A percentile compares a stretch with the other conserved stretches of the same genome.
Evolutionary conservation across 2,113 vertebrate genomes (phyloP).

Genomic region (Actenoides lindsayi): DNA sequence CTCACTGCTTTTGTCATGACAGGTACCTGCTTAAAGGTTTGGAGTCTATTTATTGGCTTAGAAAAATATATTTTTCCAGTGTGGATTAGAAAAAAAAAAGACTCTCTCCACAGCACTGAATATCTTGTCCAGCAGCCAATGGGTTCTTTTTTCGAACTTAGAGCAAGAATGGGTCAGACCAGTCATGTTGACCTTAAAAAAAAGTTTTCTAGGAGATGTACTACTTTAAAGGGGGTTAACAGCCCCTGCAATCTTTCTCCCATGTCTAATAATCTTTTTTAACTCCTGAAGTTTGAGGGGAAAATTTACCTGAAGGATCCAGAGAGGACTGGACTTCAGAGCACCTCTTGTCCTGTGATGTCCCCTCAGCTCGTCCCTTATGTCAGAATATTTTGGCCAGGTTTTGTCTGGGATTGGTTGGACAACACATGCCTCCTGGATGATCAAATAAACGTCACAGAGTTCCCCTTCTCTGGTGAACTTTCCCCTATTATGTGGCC

Average conservation of each 20-base stretch:
- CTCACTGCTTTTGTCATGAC: conserved; percentile 70
- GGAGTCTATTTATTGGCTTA: not conserved
- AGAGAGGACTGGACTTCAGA: not conserved
- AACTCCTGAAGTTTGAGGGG: not conserved
- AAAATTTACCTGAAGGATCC: not conserved
- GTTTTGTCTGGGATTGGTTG: not conserved
- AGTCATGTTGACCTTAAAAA: not conserved
- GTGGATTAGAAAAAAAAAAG: not conserved
- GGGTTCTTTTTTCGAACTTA: not conserved
- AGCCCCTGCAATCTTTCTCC: not conserved
- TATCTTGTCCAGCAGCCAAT: not conserved
- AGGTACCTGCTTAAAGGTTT: conserved; percentile 60
- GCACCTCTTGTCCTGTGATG: not conserved
- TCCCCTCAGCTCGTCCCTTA: not conserved
- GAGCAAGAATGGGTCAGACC: not conserved
- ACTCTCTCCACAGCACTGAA: not conserved
- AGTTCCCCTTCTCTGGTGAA: not conserved
- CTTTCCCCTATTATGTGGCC: not conserved
- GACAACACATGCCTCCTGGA: not conserved
- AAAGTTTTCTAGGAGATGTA: not conserved
- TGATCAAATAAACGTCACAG: not conserved
- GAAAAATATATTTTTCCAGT: not conserved
- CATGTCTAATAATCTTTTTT: not conserved
- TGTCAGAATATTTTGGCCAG: not conserved
- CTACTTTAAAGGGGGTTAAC: not conserved